Evolutionary conservation across 1,140 invertebrate genomes (phyloP).

Genomic region (Saccostrea cuccullata): DNA sequence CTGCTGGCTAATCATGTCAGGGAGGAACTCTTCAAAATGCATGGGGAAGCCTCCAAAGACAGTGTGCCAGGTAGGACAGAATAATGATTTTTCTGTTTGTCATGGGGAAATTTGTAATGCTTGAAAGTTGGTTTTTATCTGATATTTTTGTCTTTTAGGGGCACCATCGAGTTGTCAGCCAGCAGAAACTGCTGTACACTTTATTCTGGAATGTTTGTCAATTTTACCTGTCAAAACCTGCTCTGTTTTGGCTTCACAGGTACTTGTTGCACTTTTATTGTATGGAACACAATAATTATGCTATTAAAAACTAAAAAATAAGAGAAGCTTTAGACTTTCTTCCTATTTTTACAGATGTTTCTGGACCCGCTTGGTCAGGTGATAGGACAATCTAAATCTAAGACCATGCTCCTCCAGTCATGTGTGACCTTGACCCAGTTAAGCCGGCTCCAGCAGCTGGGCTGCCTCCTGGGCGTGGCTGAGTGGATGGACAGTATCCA

Average conservation of each 20-base stretch:
- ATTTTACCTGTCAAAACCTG: constrained; percentile 67
- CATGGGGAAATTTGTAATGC: neutral
- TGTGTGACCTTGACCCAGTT: constrained; percentile 55
- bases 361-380: constrained; percentile 75
- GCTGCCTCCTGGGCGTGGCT: constrained; percentile 71
- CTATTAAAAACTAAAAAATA: neutral
- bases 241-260: constrained; percentile 72
- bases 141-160: constrained; percentile 37
- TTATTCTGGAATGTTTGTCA: constrained; percentile 71
- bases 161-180: constrained; percentile 30
- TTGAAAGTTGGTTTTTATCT: neutral
- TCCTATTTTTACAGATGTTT: constrained; percentile 69
- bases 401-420: constrained; percentile 63
- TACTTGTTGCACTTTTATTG: constrained; percentile 22
- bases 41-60: constrained; percentile 55
- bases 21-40: constrained; percentile 64
- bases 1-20: constrained; percentile 74
- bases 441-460: constrained; percentile 66
- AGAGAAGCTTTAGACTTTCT: neutral
- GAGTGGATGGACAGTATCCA: constrained; percentile 70
- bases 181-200: constrained; percentile 59
- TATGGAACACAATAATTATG: neutral
- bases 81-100: neutral
- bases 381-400: constrained; percentile 73
- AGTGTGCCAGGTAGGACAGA: constrained; percentile 41